These are phyloP conservation scores for Eleutherodactylus coqui DNA, from an alignment of 2,797 vertebrate genomes.

Conservation along the genomic window DNA sequence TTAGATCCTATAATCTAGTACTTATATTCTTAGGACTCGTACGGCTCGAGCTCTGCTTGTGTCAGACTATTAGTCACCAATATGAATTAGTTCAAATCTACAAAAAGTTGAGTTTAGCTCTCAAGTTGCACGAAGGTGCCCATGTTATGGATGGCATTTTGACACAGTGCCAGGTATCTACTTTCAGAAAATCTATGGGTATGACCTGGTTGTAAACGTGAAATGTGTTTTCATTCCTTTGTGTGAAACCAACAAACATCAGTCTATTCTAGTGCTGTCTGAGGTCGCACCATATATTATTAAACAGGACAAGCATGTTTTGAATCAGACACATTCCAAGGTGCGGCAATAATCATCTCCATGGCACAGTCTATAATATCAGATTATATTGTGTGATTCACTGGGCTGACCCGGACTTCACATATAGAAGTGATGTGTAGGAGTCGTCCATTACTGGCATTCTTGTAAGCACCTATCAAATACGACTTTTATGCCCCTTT, in stretches of 20 bases:
- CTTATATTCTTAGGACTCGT: too few relatives aligned
- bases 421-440: neutral
- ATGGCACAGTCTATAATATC: neutral
- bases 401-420: neutral
- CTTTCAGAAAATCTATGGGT: too few relatives aligned
- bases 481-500: too few relatives aligned
- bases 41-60: too few relatives aligned
- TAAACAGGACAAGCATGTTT: slow-evolving; percentile 29
- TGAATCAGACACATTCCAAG: neutral
- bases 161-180: too few relatives aligned
- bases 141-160: too few relatives aligned
- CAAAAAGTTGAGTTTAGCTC: too few relatives aligned
- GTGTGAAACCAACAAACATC: neutral
- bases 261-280: neutral
- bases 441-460: too few relatives aligned
- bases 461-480: neutral
- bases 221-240: neutral
- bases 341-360: slow-evolving; percentile 15
- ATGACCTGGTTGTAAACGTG: neutral
- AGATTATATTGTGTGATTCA: slow-evolving; percentile 28
- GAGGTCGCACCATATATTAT: neutral
- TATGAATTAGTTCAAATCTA: too few relatives aligned
- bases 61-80: too few relatives aligned
- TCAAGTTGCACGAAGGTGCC: too few relatives aligned
- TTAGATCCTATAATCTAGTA: too few relatives aligned